Evolutionary conservation across 2,888 invertebrate genomes (phyloP).

Genomic region (Ochropleura leucogaster): DNA sequence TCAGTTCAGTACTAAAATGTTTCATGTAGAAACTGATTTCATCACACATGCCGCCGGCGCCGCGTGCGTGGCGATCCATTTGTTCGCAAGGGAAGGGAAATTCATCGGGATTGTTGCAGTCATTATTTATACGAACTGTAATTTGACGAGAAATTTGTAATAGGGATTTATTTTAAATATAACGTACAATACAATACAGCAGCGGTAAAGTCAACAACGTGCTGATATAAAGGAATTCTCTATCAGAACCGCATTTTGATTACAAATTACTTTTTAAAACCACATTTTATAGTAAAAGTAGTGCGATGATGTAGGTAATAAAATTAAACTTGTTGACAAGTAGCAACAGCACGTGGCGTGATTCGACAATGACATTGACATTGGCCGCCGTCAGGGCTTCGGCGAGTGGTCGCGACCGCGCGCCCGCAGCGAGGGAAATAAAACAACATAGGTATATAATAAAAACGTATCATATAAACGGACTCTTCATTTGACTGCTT

Average conservation of each 20-base stretch:
- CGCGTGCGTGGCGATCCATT: not conserved
- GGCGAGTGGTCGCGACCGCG: constrained; percentile 58
- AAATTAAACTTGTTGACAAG: constrained; percentile 54
- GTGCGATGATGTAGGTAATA: constrained; percentile 26
- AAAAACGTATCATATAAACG: not conserved
- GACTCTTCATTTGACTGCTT: constrained; percentile 4
- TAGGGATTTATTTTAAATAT: not conserved
- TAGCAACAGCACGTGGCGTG: constrained; percentile 68
- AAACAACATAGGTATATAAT: constrained; percentile 13
- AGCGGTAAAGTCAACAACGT: not conserved
- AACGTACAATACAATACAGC: not conserved
- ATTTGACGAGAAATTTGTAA: not conserved
- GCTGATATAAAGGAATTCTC: not conserved
- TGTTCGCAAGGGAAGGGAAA: constrained; percentile 2
- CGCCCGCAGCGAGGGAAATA: constrained; percentile 23
- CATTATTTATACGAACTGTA: not conserved
- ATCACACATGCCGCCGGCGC: not conserved
- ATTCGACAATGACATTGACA: constrained; percentile 85
- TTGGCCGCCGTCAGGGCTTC: constrained; percentile 73
- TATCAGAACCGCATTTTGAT: not conserved
- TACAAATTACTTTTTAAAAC: not conserved
- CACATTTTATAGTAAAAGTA: constrained; percentile 22
- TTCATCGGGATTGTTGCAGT: not conserved
- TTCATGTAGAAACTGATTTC: constrained; percentile 7
- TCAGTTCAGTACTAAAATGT: constrained; percentile 32